Conservation (phyloP, 2,888 invertebrate species). For the Macrophya alboannulata region DNA sequence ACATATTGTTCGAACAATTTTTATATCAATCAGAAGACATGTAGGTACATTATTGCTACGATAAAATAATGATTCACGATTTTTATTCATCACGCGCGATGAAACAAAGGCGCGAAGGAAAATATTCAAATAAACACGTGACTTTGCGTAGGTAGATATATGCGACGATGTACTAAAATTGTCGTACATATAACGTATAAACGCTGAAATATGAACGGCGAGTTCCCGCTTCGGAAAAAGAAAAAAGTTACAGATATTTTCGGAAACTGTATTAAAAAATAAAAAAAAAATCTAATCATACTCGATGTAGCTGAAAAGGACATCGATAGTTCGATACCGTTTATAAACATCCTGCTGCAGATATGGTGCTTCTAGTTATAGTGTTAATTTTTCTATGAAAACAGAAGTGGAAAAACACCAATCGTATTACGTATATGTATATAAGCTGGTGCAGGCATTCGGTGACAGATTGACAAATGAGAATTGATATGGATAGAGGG, state of each 20-base stretch:
- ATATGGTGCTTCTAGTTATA: neutral
- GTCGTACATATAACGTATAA: neutral
- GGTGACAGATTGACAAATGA: constrained; percentile 45
- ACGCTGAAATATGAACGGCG: too few species aligned
- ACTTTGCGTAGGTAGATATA: neutral
- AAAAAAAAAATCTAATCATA: neutral
- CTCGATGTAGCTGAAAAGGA: too few species aligned
- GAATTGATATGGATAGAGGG: neutral
- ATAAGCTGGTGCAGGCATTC: neutral
- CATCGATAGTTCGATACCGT: neutral
- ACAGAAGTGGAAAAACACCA: constrained; percentile 37
- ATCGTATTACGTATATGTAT: neutral
- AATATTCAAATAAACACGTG: neutral
- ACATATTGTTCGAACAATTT: neutral
- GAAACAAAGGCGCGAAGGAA: neutral
- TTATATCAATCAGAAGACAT: neutral
- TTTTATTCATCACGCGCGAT: neutral
- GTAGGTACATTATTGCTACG: neutral
- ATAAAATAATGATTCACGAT: constrained; percentile 10
- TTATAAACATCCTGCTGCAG: neutral
- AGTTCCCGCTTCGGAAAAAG: neutral
- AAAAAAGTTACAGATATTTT: neutral
- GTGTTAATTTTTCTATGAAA: neutral
- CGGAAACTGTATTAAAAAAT: too few species aligned
- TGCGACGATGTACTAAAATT: neutral